Evolutionary conservation across 2,113 vertebrate species (phyloP).

Genomic region (Elgaria multicarinata): DNA sequence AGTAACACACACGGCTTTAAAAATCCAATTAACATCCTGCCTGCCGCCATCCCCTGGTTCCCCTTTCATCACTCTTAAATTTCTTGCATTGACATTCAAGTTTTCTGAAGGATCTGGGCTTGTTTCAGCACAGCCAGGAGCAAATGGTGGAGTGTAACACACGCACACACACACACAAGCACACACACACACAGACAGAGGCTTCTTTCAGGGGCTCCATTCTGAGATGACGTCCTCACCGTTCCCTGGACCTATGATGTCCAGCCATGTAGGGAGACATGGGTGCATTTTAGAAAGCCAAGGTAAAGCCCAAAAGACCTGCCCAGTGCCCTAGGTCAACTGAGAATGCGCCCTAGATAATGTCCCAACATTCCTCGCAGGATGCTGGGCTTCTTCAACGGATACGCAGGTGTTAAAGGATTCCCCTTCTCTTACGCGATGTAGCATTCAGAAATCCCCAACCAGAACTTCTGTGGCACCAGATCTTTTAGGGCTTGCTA

Average conservation of each 20-base stretch:
- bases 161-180: no score
- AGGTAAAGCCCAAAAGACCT: neutral
- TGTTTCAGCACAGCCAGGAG: neutral
- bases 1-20: neutral
- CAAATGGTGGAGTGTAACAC: neutral
- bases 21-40: neutral
- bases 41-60: fast-evolving
- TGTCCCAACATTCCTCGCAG: neutral
- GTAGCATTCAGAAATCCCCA: neutral
- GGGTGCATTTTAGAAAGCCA: neutral
- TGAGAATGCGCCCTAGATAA: neutral
- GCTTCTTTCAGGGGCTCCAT: no score
- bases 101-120: neutral
- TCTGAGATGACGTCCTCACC: neutral
- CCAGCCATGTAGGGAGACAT: neutral
- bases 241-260: neutral
- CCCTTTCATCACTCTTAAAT: neutral
- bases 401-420: neutral
- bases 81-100: neutral
- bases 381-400: neutral
- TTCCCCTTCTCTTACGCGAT: no score
- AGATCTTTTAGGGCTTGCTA: neutral
- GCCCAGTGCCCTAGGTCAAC: neutral
- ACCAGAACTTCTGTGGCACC: neutral
- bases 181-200: no score